These are phyloP conservation scores for Bacillus rossius DNA, from an alignment of 1,140 invertebrate species.

Conservation along the genomic window DNA sequence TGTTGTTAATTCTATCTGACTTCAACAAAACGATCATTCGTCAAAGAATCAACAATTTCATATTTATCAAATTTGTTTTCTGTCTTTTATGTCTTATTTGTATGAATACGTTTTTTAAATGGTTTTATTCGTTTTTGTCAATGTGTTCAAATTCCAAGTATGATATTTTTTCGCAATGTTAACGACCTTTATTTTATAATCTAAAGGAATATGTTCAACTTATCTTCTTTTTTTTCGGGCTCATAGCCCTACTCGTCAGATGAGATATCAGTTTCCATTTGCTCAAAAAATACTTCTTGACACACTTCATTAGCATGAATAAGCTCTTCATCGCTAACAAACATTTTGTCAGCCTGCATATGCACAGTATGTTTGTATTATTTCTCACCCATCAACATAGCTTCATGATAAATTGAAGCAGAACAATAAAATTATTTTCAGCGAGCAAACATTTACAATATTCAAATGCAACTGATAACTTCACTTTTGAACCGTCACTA, in stretches of 20 bases:
- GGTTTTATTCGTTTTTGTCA: constrained; percentile 13
- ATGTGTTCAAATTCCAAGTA: constrained; percentile 15
- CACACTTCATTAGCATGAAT: background rate
- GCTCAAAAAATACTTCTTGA: too few species aligned
- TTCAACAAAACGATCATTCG: constrained; percentile 22
- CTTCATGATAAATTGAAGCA: background rate
- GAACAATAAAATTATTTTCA: constrained; percentile 2
- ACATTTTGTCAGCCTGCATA: background rate
- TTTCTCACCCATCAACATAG: constrained; percentile 1
- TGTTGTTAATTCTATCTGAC: constrained; percentile 14
- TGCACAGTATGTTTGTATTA: background rate
- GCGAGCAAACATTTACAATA: background rate
- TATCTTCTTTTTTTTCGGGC: constrained; percentile 12
- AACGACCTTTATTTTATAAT: constrained; percentile 19
- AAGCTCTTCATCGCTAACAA: background rate
- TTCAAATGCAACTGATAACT: background rate
- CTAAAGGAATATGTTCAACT: constrained; percentile 8
- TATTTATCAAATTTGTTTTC: constrained; percentile 21
- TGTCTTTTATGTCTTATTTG: constrained; percentile 15
- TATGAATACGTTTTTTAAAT: constrained; percentile 13
- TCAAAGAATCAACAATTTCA: constrained; percentile 18
- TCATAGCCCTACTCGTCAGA: constrained; percentile 19
- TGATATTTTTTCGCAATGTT: constrained; percentile 16
- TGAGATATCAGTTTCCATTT: too few species aligned
- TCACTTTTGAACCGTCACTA: too few species aligned